Conservation (phyloP, 2,888 invertebrate genomes). For the Fragum fragum region DNA sequence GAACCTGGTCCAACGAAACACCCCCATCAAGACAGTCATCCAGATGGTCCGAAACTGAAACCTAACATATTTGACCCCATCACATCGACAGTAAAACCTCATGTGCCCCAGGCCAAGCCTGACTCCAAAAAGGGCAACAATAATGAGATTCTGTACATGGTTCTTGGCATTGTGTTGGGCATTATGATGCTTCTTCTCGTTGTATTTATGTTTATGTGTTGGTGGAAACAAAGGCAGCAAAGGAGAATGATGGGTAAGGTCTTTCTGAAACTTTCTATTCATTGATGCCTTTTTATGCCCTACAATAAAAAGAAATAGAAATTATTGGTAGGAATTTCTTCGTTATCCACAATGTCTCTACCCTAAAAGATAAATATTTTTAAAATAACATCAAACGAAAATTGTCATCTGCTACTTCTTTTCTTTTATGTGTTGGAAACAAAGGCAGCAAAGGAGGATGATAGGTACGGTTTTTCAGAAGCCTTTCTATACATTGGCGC, state of each 20-base stretch:
- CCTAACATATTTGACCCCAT: not conserved
- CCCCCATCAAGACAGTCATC: not conserved
- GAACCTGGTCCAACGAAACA: conserved; percentile 25
- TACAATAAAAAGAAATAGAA: conserved; percentile 82
- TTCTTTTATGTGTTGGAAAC: conserved; percentile 86
- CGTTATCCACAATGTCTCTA: too few relatives aligned
- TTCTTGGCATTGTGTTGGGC: conserved; percentile 85
- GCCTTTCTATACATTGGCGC: too few relatives aligned
- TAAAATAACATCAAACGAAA: too few relatives aligned
- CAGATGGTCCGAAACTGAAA: not conserved
- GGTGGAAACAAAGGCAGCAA: conserved; percentile 85
- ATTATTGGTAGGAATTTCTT: conserved; percentile 84
- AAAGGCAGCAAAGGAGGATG: conserved; percentile 84
- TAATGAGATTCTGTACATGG: conserved; percentile 84
- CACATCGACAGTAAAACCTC: conserved; percentile 14
- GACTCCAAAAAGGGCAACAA: conserved; percentile 68
- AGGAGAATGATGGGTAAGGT: conserved; percentile 78
- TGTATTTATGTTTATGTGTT: conserved; percentile 85
- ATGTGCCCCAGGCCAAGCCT: not conserved
- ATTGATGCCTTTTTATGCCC: conserved; percentile 24
- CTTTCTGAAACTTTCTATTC: not conserved
- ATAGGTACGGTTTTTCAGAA: conserved; percentile 66
- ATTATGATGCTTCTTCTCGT: conserved; percentile 83
- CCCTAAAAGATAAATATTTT: too few relatives aligned
- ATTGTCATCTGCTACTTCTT: too few relatives aligned